Evolutionary conservation across 2,113 vertebrate genomes (phyloP).

Genomic region (Lipophrys pholis): DNA sequence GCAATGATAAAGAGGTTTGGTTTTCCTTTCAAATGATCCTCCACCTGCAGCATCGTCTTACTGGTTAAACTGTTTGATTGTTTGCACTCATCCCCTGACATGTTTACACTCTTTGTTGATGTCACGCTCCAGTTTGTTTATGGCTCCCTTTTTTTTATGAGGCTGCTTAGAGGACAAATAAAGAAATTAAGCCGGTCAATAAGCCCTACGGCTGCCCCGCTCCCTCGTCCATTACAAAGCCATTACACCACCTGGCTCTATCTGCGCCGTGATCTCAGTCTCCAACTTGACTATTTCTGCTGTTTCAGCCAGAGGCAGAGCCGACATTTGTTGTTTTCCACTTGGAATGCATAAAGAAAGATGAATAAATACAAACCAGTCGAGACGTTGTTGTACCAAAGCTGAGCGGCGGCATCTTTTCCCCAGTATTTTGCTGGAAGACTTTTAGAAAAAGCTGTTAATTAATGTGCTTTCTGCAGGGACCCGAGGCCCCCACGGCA

Average conservation of each 20-base stretch:
- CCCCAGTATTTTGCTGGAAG: constrained; percentile 11
- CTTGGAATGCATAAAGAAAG: neutral
- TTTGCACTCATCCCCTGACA: neutral
- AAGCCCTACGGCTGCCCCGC: constrained; percentile 4
- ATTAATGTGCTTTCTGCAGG: constrained; percentile 38
- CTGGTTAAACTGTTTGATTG: neutral
- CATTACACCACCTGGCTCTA: constrained; percentile 3
- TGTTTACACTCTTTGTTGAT: neutral
- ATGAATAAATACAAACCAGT: neutral
- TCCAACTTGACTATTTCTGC: neutral
- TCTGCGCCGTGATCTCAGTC: neutral
- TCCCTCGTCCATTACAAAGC: constrained; percentile 23
- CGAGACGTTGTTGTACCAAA: neutral
- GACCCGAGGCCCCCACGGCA: constrained; percentile 18
- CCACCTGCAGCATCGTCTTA: neutral
- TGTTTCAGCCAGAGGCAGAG: neutral
- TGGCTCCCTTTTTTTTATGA: constrained; percentile 6
- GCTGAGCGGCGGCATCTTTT: constrained; percentile 20
- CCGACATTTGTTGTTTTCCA: neutral
- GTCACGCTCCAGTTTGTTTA: constrained; percentile 8
- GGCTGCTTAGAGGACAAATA: constrained; percentile 22
- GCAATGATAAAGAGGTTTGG: neutral
- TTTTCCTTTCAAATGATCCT: neutral
- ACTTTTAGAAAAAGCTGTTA: constrained; percentile 31
- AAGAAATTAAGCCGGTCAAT: constrained; percentile 35